Conservation (phyloP, 35 echinoderm and acorn worm genomes). For the Holothuria glaberrima region DNA sequence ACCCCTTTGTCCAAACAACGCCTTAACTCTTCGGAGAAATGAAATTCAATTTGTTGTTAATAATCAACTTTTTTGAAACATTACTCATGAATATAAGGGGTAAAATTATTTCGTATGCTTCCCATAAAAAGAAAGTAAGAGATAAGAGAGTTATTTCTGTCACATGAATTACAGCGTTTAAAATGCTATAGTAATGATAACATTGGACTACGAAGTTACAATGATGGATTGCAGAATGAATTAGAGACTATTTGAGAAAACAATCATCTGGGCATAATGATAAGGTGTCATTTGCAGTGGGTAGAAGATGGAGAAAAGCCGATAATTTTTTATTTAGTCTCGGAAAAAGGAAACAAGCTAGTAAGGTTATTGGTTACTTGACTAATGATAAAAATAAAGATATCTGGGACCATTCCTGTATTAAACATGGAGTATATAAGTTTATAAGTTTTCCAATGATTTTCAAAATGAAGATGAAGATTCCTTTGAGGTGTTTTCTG, state of each 20-base stretch:
- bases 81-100: not conserved
- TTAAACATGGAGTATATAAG: not conserved
- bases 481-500: not conserved
- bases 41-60: not conserved
- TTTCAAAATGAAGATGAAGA: not conserved
- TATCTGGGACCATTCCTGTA: not conserved
- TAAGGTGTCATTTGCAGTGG: slow-evolving; percentile 10
- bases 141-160: not conserved
- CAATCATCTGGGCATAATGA: not conserved
- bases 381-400: not conserved
- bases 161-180: not conserved
- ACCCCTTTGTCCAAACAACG: not conserved
- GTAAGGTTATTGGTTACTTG: not conserved
- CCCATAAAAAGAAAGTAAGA: not conserved
- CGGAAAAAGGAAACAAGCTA: not conserved
- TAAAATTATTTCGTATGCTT: not conserved
- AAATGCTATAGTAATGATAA: not conserved
- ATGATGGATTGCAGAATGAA: not conserved
- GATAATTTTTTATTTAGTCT: not conserved
- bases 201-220: not conserved
- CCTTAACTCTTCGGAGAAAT: not conserved
- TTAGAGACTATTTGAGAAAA: not conserved
- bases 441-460: not conserved
- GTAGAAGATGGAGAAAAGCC: not conserved
- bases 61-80: not conserved